phyloP scores from a whole-genome alignment of 1,140 invertebrate genomes.

The Drosophila fuyamai region DNA sequence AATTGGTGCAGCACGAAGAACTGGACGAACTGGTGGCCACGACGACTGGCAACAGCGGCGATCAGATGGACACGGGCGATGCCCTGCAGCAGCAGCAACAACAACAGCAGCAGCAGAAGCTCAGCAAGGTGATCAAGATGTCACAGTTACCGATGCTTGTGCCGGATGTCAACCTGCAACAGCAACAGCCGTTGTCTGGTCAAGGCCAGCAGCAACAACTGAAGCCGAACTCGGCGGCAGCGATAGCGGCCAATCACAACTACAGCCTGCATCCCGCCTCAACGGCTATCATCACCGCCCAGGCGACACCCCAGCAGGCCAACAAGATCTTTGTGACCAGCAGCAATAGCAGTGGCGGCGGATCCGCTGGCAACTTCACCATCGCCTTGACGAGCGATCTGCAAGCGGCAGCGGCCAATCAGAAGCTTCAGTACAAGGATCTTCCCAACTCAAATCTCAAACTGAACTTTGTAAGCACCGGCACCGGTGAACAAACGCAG shows the following conservation, averaged over 20 bases:
- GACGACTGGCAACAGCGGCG: slow-evolving; percentile 37
- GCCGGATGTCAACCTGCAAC: slow-evolving; percentile 73
- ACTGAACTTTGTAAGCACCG: slow-evolving; percentile 75
- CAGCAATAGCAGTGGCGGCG: slow-evolving; percentile 66
- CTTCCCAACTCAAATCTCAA: slow-evolving; percentile 78
- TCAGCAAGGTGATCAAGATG: slow-evolving; percentile 82
- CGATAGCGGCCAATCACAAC: slow-evolving; percentile 81
- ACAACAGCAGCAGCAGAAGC: slow-evolving; percentile 61
- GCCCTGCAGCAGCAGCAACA: slow-evolving; percentile 59
- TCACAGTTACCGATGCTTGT: slow-evolving; percentile 73
- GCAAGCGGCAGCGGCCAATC: slow-evolving; percentile 62
- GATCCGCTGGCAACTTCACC: slow-evolving; percentile 65
- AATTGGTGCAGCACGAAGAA: slow-evolving; percentile 65
- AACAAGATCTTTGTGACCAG: slow-evolving; percentile 83
- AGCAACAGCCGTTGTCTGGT: slow-evolving; percentile 47
- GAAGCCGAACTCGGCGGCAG: slow-evolving; percentile 72
- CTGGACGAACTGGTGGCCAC: slow-evolving; percentile 56
- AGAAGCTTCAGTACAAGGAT: slow-evolving; percentile 78
- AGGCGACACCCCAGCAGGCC: slow-evolving; percentile 62
- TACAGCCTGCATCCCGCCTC: slow-evolving; percentile 79
- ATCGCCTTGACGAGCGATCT: slow-evolving; percentile 76
- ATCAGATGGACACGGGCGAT: slow-evolving; percentile 54
- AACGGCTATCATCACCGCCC: slow-evolving; percentile 74
- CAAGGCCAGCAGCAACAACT: slow-evolving; percentile 67
- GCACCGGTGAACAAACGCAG: slow-evolving; percentile 35